Evolutionary conservation across 30 jellyfish, hydroid and myxozoan genomes (phyloP).

Genomic region (Clytia hemisphaerica): DNA sequence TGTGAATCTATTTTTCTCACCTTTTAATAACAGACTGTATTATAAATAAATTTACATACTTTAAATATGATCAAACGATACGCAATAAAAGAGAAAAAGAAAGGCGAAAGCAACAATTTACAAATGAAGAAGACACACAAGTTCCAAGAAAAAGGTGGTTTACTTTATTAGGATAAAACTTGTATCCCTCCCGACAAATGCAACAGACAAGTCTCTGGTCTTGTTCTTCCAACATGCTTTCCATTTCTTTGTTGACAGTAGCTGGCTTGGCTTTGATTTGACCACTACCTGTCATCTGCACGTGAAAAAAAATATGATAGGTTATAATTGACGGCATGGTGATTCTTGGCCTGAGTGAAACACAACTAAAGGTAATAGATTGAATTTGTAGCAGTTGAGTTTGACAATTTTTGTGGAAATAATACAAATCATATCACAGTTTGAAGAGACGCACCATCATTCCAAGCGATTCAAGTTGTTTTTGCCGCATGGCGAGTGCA

Average conservation of each 20-base stretch:
- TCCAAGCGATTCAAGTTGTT: constrained; percentile 95
- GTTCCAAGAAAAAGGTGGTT: background rate
- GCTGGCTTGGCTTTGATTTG: constrained; percentile 90
- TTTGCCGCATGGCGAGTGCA: constrained; percentile 98
- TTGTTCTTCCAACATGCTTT: constrained; percentile 77
- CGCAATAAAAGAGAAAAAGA: background rate
- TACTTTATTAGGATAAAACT: constrained; percentile 94
- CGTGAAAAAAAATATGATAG: background rate
- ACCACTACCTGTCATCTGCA: constrained; percentile 82
- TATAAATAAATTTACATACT: background rate
- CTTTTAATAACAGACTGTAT: too few species aligned
- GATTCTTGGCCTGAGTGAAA: background rate
- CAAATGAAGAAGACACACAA: background rate
- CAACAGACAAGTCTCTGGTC: constrained; percentile 83
- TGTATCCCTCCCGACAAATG: constrained; percentile 96
- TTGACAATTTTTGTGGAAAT: too few species aligned
- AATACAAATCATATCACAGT: too few species aligned
- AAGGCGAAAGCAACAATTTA: background rate
- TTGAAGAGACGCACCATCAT: constrained; percentile 60
- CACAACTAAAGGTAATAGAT: background rate
- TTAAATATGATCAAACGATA: background rate
- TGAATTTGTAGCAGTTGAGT: too few species aligned
- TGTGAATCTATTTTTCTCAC: too few species aligned
- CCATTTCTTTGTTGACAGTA: constrained; percentile 81
- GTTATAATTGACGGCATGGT: background rate